A percentile compares a stretch with the other conserved stretches of the same genome.
Conservation (phyloP, 2,113 vertebrate genomes). For the Copsychus sechellarum region DNA sequence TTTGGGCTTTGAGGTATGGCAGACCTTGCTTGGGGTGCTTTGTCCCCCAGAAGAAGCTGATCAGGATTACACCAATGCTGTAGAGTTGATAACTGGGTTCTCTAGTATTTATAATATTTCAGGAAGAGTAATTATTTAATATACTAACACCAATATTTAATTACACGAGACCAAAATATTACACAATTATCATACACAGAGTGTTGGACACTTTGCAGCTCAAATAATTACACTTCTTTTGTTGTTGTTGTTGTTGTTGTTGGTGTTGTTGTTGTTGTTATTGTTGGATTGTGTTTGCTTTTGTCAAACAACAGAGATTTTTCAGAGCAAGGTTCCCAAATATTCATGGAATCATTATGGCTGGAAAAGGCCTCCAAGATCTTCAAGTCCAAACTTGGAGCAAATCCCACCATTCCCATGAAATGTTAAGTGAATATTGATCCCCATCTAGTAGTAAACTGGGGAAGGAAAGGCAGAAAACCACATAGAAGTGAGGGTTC, state of each 20-base stretch:
- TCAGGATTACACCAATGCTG: not conserved
- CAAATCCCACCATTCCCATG: not conserved
- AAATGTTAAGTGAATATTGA: not conserved
- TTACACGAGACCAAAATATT: not conserved
- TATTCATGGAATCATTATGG: rapidly evolving
- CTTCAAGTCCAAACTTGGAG: not conserved
- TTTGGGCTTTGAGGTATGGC: not conserved
- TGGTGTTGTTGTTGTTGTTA: not conserved
- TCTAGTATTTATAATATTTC: not conserved
- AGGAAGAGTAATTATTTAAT: not conserved
- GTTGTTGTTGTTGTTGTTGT: not conserved
- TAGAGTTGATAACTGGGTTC: not conserved
- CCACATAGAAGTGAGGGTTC: not conserved
- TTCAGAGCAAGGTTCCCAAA: not conserved
- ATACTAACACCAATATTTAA: not conserved
- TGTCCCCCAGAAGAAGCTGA: not conserved
- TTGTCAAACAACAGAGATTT: not conserved
- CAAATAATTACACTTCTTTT: not conserved
- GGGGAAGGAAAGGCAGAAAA: not conserved
- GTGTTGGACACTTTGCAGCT: not conserved
- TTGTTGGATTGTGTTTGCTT: not conserved
- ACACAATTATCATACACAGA: not conserved
- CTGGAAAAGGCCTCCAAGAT: not conserved
- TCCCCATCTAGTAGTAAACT: not conserved
- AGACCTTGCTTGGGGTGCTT: not conserved